A percentile compares a stretch with the other conserved stretches of the same genome.
Conservation (phyloP, 2,113 vertebrate species). For the Suricata suricatta region DNA sequence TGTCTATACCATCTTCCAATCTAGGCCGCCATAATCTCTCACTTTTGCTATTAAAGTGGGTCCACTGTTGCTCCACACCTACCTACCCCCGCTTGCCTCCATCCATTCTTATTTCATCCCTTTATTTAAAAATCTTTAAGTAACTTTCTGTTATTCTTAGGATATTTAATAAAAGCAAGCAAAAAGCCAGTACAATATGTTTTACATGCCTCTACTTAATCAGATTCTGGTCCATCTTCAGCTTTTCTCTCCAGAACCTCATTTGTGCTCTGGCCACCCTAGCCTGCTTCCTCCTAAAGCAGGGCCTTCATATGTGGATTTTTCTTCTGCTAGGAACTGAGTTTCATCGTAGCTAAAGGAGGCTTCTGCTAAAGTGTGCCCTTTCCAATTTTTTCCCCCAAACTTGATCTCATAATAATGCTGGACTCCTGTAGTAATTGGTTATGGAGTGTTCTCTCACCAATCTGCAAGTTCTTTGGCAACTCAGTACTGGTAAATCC, state of each 20-base stretch:
- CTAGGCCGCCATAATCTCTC: not conserved
- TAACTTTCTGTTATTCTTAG: not conserved
- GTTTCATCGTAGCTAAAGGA: not conserved
- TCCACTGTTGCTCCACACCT: not conserved
- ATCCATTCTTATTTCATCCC: not conserved
- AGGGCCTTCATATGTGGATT: not conserved
- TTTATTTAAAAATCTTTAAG: not conserved
- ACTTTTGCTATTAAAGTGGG: not conserved
- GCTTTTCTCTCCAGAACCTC: not conserved
- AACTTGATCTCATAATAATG: not conserved
- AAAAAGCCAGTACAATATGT: not conserved
- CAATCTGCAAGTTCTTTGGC: not conserved
- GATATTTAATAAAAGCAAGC: not conserved
- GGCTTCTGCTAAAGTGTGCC: not conserved
- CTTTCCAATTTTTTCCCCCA: not conserved
- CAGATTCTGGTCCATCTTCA: not conserved
- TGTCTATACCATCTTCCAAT: not conserved
- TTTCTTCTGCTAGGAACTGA: not conserved
- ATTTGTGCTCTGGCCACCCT: not conserved
- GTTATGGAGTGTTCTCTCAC: not conserved
- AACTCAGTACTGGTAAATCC: not conserved
- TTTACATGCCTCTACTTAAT: not conserved
- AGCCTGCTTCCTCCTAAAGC: not conserved
- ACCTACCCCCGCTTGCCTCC: accelerated
- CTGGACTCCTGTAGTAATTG: not conserved